Conservation (phyloP, 2,888 invertebrate genomes). For the Cryptus viduatorius region DNA sequence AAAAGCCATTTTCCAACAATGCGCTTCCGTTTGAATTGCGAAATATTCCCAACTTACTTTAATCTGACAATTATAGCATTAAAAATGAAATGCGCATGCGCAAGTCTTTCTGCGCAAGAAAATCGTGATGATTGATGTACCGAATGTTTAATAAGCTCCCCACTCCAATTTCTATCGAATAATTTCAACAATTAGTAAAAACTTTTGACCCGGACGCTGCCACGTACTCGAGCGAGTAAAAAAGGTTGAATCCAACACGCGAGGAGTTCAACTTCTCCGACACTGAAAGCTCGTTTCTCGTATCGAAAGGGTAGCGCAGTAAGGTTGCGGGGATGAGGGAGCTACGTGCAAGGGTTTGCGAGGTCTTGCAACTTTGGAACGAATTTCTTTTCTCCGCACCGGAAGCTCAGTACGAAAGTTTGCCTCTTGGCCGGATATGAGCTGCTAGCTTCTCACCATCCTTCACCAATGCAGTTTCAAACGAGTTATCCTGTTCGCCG, state of each 20-base stretch:
- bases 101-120: slow-evolving; percentile 22
- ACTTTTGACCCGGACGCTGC: slow-evolving; percentile 8
- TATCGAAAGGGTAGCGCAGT: not conserved
- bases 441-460: slow-evolving; percentile 45
- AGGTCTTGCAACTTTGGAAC: slow-evolving; percentile 19
- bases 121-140: slow-evolving; percentile 4
- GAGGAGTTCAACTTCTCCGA: slow-evolving; percentile 29
- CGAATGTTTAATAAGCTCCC: slow-evolving; percentile 16
- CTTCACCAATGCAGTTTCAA: slow-evolving; percentile 57
- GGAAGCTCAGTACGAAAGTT: slow-evolving; percentile 56
- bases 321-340: not conserved
- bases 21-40: no score
- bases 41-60: no score
- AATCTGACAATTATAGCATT: no score
- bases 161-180: not conserved
- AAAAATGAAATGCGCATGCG: not conserved
- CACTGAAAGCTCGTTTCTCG: slow-evolving; percentile 1
- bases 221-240: slow-evolving; percentile 30
- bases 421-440: slow-evolving; percentile 63
- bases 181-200: slow-evolving; percentile 45
- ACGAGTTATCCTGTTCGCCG: slow-evolving; percentile 58
- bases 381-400: slow-evolving; percentile 43
- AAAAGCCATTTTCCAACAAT: no score
- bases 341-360: not conserved
- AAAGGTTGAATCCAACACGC: slow-evolving; percentile 35